Evolutionary conservation across 2,888 invertebrate genomes (phyloP), one percentile per base, ranked within the genome.

Genomic region (Lithophane socia): DNA sequence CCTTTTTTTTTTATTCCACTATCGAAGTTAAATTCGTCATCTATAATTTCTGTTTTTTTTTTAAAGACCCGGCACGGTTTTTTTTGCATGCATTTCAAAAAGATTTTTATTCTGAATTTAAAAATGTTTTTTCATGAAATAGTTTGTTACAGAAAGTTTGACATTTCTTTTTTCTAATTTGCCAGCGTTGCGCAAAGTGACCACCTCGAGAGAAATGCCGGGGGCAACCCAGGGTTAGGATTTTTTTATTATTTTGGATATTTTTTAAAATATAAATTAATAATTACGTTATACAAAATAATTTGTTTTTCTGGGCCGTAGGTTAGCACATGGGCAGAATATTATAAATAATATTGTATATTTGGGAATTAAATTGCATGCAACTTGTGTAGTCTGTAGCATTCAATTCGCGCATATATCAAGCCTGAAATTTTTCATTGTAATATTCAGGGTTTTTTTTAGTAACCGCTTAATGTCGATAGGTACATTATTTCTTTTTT

Each of bases 121-220:
- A 82, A 73, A 47, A 68, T 83, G 78, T 82, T 69, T 78, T 78
- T 73, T 83, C 61, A 61, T 78, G 10, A 83, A 82, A 79, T 83
- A 82, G 83, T 71, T 83, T 82, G 75, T 83, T 82, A 8, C 84
- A 82, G 83, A 82, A 73, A 80, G 1, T 63, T 84, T 83, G 72
- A 84, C 72, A 83, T 58, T 80, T 60, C 0, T 74, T 79, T 80
- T 83, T 77, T 84, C 71, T 85, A 85, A 85, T 84, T 84, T 84
- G 66, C 75, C 84, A 84, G 84, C 60, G 82, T 85, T 85, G 71
- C 85, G 63, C 84, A 85, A 84, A 84, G 84, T 82, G 84, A 84
- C n/a, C 85, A 84, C 85, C 82, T 84, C 85, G 84, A 84, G 84
- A 84, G 84, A 82, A 84, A 85, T 84, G 84, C 85, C 76, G 79